Evolutionary conservation across 2,888 invertebrate species (phyloP).

Genomic region (Himalopsyche kuldschensis): DNA sequence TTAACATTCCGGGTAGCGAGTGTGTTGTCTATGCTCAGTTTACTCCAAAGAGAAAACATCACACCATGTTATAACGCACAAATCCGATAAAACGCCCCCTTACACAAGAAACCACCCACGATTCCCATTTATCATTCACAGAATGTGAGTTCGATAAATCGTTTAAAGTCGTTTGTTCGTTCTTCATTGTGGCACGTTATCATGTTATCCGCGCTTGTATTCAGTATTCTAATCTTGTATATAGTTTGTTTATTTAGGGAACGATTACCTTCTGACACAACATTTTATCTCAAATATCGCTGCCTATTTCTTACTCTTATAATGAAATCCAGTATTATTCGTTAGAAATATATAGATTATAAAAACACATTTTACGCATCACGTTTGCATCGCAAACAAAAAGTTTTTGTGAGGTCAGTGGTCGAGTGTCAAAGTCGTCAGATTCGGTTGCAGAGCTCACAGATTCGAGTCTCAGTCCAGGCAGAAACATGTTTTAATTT

Average conservation of each 20-base stretch:
- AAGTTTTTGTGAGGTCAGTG: too few species aligned
- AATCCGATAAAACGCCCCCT: background rate
- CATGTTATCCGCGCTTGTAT: background rate
- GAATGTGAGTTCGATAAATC: conserved; percentile 34
- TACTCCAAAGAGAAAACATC: background rate
- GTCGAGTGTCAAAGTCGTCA: too few species aligned
- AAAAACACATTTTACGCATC: too few species aligned
- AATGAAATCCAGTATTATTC: too few species aligned
- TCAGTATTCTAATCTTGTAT: background rate
- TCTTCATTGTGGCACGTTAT: conserved; percentile 14
- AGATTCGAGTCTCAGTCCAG: too few species aligned
- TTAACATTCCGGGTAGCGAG: background rate
- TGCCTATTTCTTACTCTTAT: background rate
- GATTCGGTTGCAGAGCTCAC: too few species aligned
- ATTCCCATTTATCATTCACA: conserved; percentile 28
- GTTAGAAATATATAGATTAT: too few species aligned
- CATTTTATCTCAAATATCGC: background rate
- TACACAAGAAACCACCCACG: background rate
- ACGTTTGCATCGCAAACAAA: too few species aligned
- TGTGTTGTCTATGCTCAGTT: background rate
- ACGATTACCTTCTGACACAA: background rate
- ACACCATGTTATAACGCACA: background rate
- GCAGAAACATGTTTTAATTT: too few species aligned
- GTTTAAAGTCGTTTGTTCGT: conserved; percentile 22
- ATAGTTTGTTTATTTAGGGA: background rate